A percentile compares a stretch with the other conserved stretches of the same genome.
These are phyloP conservation scores for Lutjanus argentimaculatus DNA, from an alignment of 2,797 vertebrate species.

Conservation along the genomic window DNA sequence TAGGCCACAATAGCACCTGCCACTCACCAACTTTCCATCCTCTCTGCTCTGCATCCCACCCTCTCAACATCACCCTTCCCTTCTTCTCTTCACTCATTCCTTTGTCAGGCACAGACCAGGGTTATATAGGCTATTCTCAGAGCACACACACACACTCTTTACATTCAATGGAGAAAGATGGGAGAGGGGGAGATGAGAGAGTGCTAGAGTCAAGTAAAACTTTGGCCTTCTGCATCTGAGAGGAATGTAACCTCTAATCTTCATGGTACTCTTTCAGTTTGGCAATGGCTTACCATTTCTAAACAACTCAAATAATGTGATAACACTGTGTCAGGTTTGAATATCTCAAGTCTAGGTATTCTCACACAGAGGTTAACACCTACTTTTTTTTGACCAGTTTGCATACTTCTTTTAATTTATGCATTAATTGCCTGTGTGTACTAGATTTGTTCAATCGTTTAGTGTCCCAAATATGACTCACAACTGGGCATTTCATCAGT, in stretches of 20 bases:
- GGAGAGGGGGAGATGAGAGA: constrained; percentile 10
- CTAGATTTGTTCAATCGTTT: neutral
- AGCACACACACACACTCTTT: constrained; percentile 28
- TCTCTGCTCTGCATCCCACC: constrained; percentile 40
- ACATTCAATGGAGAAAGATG: constrained; percentile 33
- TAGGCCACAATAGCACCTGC: constrained; percentile 70
- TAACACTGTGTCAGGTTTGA: neutral
- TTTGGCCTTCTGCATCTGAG: neutral
- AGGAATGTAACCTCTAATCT: constrained; percentile 6
- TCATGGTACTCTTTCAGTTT: neutral
- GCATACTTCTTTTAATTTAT: neutral
- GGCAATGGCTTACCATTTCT: neutral
- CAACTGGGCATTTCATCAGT: neutral
- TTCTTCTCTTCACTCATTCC: constrained; percentile 19
- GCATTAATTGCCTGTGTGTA: neutral
- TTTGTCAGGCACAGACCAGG: constrained; percentile 66
- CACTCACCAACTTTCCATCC: constrained; percentile 62
- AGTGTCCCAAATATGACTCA: neutral
- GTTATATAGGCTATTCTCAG: constrained; percentile 32
- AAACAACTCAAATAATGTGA: neutral
- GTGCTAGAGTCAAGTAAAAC: constrained; percentile 4
- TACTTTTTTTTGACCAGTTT: neutral
- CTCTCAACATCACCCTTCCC: constrained; percentile 38
- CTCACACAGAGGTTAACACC: neutral
- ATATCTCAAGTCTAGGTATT: neutral